phyloP scores from a whole-genome alignment of 2,797 vertebrate species.

The Etheostoma nigrum region DNA sequence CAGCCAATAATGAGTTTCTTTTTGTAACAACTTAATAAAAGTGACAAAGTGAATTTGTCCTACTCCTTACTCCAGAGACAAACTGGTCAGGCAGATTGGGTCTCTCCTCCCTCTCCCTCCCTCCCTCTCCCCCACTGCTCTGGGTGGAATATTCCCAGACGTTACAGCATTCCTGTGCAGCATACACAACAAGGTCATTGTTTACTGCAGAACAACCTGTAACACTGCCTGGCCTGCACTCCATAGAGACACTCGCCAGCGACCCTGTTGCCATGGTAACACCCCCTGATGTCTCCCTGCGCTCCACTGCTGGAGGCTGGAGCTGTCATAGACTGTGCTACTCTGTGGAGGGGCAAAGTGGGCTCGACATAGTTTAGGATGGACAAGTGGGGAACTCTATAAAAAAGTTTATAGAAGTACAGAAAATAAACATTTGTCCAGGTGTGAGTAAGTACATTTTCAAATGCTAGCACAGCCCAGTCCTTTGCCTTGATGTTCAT shows the following conservation, averaged over 20 bases:
- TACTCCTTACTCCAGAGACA: slow-evolving; percentile 55
- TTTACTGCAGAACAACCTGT: slow-evolving; percentile 89
- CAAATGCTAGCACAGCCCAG: background rate
- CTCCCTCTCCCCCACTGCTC: slow-evolving; percentile 41
- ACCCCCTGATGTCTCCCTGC: slow-evolving; percentile 78
- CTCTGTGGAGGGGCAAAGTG: slow-evolving; percentile 33
- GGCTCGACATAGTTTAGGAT: slow-evolving; percentile 11
- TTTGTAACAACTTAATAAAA: slow-evolving; percentile 62
- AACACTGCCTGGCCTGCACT: slow-evolving; percentile 84
- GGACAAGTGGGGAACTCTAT: slow-evolving; percentile 36
- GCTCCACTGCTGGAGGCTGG: slow-evolving; percentile 52
- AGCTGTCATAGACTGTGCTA: slow-evolving; percentile 62
- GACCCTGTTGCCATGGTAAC: slow-evolving; percentile 80
- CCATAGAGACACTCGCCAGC: slow-evolving; percentile 80
- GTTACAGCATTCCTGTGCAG: slow-evolving; percentile 87
- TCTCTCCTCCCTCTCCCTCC: slow-evolving; percentile 24
- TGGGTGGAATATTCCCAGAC: slow-evolving; percentile 86
- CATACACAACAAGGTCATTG: slow-evolving; percentile 90
- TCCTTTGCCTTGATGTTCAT: slow-evolving; percentile 12
- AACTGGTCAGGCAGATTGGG: slow-evolving; percentile 54
- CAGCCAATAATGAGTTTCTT: slow-evolving; percentile 44
- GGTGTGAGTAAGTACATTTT: slow-evolving; percentile 31
- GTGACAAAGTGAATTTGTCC: slow-evolving; percentile 68
- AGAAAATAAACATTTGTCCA: slow-evolving; percentile 18
- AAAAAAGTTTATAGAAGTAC: background rate